Conservation (phyloP, 2,797 vertebrate species). For the Mallotus villosus region DNA sequence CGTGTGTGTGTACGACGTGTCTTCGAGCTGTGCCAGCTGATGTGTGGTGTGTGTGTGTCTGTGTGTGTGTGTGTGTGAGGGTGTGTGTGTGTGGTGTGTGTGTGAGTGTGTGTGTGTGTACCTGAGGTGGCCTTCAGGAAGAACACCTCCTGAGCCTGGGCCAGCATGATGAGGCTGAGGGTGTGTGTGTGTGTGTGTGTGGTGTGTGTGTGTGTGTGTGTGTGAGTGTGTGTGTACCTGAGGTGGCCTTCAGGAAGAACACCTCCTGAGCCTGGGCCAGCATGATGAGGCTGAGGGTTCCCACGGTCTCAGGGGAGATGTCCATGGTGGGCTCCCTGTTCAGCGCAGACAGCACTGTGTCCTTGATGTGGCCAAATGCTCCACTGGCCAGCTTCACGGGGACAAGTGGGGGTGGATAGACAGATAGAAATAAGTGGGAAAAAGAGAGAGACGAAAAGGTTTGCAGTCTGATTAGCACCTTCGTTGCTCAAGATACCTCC, state of each 20-base stretch:
- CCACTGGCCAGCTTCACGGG: slow-evolving; percentile 89
- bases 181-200: slow-evolving; percentile 55
- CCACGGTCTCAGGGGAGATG: slow-evolving; percentile 94
- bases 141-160: slow-evolving; percentile 98
- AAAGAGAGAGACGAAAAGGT: neutral
- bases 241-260: slow-evolving; percentile 95
- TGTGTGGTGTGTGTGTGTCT: neutral
- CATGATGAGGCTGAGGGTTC: slow-evolving; percentile 95
- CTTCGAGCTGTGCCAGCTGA: too few species aligned
- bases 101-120: slow-evolving; percentile 49
- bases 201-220: neutral
- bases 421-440: neutral
- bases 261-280: slow-evolving; percentile 98
- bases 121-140: slow-evolving; percentile 97
- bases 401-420: neutral
- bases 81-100: slow-evolving; percentile 36
- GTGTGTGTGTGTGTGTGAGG: slow-evolving; percentile 28
- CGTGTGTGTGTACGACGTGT: slow-evolving; percentile 70
- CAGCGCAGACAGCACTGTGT: slow-evolving; percentile 92
- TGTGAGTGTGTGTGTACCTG: slow-evolving; percentile 74
- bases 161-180: slow-evolving; percentile 95
- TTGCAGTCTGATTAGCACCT: neutral
- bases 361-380: slow-evolving; percentile 96
- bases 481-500: too few species aligned
- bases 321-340: slow-evolving; percentile 96